phyloP scores from a whole-genome alignment of 2,797 vertebrate genomes.

The Nasua narica region DNA sequence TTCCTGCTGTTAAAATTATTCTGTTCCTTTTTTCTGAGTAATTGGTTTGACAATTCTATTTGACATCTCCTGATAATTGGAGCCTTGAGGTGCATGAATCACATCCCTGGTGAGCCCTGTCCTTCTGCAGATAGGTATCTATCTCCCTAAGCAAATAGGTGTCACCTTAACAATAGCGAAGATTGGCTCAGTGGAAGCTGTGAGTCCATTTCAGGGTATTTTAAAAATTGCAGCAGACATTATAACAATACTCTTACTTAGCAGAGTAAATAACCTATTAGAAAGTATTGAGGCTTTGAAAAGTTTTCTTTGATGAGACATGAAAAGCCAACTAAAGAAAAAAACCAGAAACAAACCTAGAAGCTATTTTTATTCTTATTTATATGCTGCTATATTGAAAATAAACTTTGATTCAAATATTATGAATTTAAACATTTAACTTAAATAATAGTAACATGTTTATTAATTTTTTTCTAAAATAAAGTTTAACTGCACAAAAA shows the following conservation, averaged over 20 bases:
- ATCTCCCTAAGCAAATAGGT: neutral
- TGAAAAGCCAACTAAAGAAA: neutral
- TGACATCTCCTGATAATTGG: conserved; percentile 45
- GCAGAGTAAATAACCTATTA: neutral
- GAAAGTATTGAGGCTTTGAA: neutral
- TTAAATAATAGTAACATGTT: neutral
- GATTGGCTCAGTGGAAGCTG: neutral
- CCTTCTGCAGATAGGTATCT: neutral
- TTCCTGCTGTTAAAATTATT: conserved; percentile 41
- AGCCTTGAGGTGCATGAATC: neutral
- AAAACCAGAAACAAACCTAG: neutral
- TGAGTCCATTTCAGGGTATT: neutral
- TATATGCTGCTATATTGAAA: neutral
- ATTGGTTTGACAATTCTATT: conserved; percentile 39
- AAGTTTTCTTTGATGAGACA: neutral
- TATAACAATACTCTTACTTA: neutral
- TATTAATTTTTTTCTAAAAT: neutral
- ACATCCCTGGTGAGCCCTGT: neutral
- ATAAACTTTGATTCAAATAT: neutral
- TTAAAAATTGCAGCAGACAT: neutral
- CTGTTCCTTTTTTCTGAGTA: neutral
- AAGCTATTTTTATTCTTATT: neutral
- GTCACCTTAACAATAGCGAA: neutral
- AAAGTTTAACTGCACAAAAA: neutral
- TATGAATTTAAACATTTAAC: neutral